These are phyloP conservation scores for Bimastos eiseni DNA, from an alignment of 2,888 invertebrate genomes.

Conservation along the genomic window DNA sequence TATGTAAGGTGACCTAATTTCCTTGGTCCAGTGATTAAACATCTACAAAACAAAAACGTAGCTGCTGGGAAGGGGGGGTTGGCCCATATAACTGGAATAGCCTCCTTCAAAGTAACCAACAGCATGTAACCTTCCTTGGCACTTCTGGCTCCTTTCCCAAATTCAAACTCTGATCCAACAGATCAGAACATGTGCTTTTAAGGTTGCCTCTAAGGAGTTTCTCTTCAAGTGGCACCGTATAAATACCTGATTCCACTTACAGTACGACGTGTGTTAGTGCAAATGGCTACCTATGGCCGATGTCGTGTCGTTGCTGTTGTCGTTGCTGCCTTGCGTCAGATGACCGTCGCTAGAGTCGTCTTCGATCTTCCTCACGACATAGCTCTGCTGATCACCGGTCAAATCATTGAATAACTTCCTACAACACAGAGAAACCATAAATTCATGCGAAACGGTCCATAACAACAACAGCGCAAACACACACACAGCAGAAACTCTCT, in stretches of 20 bases:
- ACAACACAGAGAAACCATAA: not conserved
- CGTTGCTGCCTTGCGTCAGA: constrained; percentile 50
- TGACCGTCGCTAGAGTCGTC: constrained; percentile 58
- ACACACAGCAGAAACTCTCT: no score
- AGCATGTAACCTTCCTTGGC: no score
- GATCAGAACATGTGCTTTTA: no score
- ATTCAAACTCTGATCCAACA: no score
- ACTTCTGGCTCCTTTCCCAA: no score
- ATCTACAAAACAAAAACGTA: no score
- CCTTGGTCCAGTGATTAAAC: no score
- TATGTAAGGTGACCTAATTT: no score
- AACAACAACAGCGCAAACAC: not conserved
- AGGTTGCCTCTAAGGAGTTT: not conserved
- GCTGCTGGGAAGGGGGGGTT: no score
- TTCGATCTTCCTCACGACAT: constrained; percentile 50
- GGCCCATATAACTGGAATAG: no score
- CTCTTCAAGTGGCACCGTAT: not conserved
- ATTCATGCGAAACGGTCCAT: not conserved
- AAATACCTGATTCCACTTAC: not conserved
- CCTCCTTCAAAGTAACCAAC: no score
- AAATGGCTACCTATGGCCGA: not conserved
- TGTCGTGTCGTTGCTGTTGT: constrained; percentile 49
- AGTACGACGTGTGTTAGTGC: not conserved
- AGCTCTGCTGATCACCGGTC: not conserved
- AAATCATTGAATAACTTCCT: constrained; percentile 20